Percentiles rank a stretch among this genome's conserved stretches.
Conservation (phyloP, 2,113 vertebrate species). For the Microcebus murinus region DNA sequence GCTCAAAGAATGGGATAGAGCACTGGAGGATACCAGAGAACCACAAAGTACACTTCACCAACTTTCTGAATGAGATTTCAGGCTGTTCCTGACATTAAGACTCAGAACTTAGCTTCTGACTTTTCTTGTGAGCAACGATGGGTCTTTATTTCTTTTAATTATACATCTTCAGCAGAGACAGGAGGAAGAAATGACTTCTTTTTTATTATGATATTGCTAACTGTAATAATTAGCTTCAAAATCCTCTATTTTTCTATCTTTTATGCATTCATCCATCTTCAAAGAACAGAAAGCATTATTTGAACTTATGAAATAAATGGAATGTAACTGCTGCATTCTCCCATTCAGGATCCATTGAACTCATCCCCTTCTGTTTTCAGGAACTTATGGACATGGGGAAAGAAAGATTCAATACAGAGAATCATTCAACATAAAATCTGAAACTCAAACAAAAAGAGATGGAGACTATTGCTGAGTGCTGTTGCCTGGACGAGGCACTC, state of each 20-base stretch:
- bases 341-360: neutral
- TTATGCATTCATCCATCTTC: neutral
- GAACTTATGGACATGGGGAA: neutral
- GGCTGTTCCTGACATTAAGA: neutral
- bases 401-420: neutral
- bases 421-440: neutral
- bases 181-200: neutral
- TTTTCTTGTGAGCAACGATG: slow-evolving; percentile 1
- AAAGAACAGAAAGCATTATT: slow-evolving; percentile 31
- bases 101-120: neutral
- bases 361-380: neutral
- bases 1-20: neutral
- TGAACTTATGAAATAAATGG: neutral
- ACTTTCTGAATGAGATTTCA: slow-evolving; percentile 26
- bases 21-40: neutral
- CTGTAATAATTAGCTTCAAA: neutral
- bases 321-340: neutral
- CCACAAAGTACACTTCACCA: neutral
- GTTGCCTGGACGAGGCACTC: neutral
- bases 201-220: neutral
- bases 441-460: neutral
- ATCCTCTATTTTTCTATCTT: neutral
- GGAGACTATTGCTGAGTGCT: neutral
- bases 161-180: neutral
- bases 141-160: slow-evolving; percentile 1